These are phyloP conservation scores for Pachypanchax playfairii DNA, from an alignment of 2,113 vertebrate genomes.

Conservation along the genomic window DNA sequence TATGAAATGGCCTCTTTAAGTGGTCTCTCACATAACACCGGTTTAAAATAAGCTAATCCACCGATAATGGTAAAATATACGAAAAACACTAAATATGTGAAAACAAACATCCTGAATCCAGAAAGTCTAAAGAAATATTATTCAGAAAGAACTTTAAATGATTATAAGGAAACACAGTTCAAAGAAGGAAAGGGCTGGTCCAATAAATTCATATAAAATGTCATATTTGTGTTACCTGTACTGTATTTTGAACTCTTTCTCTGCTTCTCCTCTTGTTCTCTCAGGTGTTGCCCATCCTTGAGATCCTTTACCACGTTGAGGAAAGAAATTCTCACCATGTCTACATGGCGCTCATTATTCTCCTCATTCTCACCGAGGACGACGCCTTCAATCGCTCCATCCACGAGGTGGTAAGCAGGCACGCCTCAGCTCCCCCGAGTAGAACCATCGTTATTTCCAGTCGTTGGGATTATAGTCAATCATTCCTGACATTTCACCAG, in stretches of 20 bases:
- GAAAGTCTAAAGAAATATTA: too few species aligned
- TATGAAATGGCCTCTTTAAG: too few species aligned
- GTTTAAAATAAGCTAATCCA: too few species aligned
- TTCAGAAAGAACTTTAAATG: too few species aligned
- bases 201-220: too few species aligned
- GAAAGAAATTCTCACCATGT: constrained; percentile 98
- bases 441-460: not conserved
- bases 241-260: not conserved
- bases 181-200: too few species aligned
- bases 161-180: too few species aligned
- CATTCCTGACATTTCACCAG: constrained; percentile 10
- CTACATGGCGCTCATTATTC: constrained; percentile 98
- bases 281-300: constrained; percentile 95
- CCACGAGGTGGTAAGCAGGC: constrained; percentile 93
- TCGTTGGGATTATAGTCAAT: not conserved
- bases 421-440: not conserved
- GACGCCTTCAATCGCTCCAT: constrained; percentile 96
- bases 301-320: constrained; percentile 96
- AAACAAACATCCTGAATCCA: too few species aligned
- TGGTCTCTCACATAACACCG: too few species aligned
- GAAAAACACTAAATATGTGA: too few species aligned
- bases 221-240: too few species aligned
- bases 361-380: constrained; percentile 97
- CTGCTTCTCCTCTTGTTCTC: constrained; percentile 4
- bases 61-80: too few species aligned